Evolutionary conservation across 1,140 invertebrate species (phyloP).

Genomic region (Anoplophora glabripennis): DNA sequence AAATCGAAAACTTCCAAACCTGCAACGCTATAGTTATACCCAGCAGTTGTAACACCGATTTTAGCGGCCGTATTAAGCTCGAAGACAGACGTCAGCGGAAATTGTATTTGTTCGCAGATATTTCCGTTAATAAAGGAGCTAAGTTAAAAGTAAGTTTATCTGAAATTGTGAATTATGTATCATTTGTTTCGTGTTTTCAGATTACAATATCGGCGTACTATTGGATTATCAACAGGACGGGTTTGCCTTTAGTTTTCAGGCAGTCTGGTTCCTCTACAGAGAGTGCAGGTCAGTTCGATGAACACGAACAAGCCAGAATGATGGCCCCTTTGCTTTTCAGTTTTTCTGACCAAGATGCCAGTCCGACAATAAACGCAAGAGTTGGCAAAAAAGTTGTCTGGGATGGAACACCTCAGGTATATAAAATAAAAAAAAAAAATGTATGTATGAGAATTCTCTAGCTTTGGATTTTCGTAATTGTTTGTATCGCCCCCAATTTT

Average conservation of each 20-base stretch:
- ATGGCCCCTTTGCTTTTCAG: constrained; percentile 92
- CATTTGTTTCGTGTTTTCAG: constrained; percentile 50
- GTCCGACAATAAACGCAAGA: constrained; percentile 61
- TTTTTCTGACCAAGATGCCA: constrained; percentile 84
- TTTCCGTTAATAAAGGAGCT: constrained; percentile 40
- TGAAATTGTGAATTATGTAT: neutral
- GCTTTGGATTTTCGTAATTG: too few species aligned
- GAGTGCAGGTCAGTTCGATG: constrained; percentile 89
- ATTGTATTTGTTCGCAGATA: constrained; percentile 66
- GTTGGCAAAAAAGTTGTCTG: constrained; percentile 69
- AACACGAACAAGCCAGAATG: constrained; percentile 91
- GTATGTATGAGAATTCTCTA: too few species aligned
- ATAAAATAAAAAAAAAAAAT: too few species aligned
- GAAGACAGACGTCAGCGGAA: constrained; percentile 70
- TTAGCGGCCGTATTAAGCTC: constrained; percentile 56
- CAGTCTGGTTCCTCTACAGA: constrained; percentile 80
- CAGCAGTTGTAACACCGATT: constrained; percentile 49
- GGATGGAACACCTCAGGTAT: constrained; percentile 59
- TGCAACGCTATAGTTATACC: constrained; percentile 59
- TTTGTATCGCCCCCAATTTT: too few species aligned
- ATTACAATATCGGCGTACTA: constrained; percentile 81
- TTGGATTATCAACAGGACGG: constrained; percentile 96
- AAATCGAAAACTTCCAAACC: constrained; percentile 78
- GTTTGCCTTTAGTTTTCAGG: constrained; percentile 88
- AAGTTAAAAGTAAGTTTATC: constrained; percentile 48